Conservation (phyloP, 2,113 vertebrate genomes). For the Chaetorhynchus papuensis region DNA sequence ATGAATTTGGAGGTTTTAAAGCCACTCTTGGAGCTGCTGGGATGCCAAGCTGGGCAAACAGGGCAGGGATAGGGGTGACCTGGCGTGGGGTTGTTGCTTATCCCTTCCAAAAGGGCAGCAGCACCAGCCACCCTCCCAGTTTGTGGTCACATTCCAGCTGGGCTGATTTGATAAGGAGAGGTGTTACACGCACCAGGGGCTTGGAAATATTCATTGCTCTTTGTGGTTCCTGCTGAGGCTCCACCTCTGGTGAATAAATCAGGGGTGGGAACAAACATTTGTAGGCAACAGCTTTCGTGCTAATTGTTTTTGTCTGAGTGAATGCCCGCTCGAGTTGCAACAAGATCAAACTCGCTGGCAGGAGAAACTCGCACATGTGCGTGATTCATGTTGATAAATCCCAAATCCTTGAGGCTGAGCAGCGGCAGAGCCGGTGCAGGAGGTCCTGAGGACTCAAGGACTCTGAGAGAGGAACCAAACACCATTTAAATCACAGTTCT, state of each 20-base stretch:
- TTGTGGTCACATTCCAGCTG: background rate
- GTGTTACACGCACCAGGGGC: background rate
- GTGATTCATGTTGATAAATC: conserved; percentile 47
- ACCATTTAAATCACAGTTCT: background rate
- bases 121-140: background rate
- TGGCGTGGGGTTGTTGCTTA: background rate
- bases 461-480: background rate
- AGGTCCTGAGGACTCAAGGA: background rate
- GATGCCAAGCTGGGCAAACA: background rate
- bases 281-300: background rate
- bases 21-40: background rate
- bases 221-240: background rate
- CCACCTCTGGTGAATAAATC: conserved; percentile 16
- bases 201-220: background rate
- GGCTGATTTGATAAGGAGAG: background rate
- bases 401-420: background rate
- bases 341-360: background rate
- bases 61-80: background rate
- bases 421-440: background rate
- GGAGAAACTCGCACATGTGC: background rate
- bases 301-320: conserved; percentile 52
- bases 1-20: background rate
- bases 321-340: conserved; percentile 16
- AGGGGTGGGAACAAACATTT: background rate
- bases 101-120: background rate